phyloP scores from a whole-genome alignment of 2,113 vertebrate genomes.

The Bettongia penicillata region DNA sequence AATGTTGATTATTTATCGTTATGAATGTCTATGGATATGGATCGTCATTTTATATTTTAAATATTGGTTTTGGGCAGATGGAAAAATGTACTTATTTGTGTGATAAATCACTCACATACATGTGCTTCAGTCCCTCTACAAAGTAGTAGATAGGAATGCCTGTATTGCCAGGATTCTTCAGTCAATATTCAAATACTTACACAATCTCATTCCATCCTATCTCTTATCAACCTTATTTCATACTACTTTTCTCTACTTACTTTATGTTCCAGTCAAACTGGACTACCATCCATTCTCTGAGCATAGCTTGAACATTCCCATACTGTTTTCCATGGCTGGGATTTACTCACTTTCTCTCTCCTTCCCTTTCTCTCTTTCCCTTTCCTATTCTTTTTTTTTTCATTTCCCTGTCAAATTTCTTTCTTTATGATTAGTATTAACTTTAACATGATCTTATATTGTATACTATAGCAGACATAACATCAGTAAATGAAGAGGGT shows the following conservation, averaged over 20 bases:
- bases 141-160: background rate
- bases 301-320: background rate
- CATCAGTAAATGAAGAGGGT: background rate
- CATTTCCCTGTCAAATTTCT: background rate
- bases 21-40: background rate
- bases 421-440: background rate
- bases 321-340: background rate
- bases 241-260: background rate
- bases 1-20: background rate
- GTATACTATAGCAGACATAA: background rate
- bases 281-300: background rate
- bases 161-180: background rate
- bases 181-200: background rate
- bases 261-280: background rate
- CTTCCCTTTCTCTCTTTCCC: background rate
- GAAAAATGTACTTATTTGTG: background rate
- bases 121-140: background rate
- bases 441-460: background rate
- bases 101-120: background rate
- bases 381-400: background rate
- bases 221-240: background rate
- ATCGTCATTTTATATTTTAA: background rate
- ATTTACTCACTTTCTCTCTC: background rate
- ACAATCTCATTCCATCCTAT: background rate
- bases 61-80: background rate